These are phyloP conservation scores for Capromys pilorides DNA, from an alignment of 2,797 vertebrate species.

Conservation along the genomic window DNA sequence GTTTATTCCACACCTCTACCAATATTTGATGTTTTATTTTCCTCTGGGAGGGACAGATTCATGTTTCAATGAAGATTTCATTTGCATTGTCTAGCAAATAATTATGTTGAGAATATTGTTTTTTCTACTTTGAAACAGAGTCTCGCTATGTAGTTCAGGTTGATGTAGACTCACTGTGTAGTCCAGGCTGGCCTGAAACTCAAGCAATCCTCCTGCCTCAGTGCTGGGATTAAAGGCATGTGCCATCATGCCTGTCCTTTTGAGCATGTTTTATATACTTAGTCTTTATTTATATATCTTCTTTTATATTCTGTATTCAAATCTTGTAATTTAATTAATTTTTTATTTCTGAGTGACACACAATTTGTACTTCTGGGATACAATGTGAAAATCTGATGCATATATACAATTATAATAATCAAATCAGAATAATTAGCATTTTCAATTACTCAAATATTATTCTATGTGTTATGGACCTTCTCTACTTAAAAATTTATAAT, in stretches of 20 bases:
- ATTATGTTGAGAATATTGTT: background rate
- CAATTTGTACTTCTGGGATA: background rate
- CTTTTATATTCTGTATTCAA: constrained; percentile 23
- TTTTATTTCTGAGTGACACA: background rate
- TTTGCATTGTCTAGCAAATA: constrained; percentile 34
- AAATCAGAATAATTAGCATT: background rate
- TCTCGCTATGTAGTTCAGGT: too few relatives aligned
- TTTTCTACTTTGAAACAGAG: too few relatives aligned
- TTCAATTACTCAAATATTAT: background rate
- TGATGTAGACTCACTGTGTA: too few relatives aligned
- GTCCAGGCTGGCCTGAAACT: too few relatives aligned
- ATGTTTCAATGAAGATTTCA: constrained; percentile 24
- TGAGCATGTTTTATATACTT: constrained; percentile 11
- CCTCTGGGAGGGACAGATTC: background rate
- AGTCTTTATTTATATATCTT: background rate
- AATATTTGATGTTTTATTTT: constrained; percentile 11
- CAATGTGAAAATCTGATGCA: background rate
- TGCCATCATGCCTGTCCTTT: background rate
- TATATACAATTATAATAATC: background rate
- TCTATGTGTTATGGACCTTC: background rate
- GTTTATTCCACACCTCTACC: background rate
- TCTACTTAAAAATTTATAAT: background rate
- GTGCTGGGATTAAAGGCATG: too few relatives aligned
- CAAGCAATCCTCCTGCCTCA: too few relatives aligned
- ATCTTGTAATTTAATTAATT: background rate